Base-by-base conservation (phyloP, 1,140 invertebrate genomes). In the Radopholus similis region DNA sequence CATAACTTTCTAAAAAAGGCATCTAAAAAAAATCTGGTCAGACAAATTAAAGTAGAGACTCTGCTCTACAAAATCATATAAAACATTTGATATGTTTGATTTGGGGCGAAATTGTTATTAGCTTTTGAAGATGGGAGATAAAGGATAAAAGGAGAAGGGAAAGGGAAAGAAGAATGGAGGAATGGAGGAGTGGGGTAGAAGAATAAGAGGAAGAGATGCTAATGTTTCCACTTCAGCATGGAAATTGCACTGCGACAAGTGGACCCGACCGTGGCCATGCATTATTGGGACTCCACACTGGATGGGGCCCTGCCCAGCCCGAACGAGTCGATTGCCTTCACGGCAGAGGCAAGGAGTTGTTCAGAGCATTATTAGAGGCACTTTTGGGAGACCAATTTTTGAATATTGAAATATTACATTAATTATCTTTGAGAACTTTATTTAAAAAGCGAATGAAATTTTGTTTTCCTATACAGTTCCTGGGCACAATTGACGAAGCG, bases 271-370 rank as follows among this genome's bases (percentile, higher is more conserved):
- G 15, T 75, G 11, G 63, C 71, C 2, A 42, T 75, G 18, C 76
- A 74, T 4, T 75, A 75, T 40, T 72, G 71, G 71, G 71, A 71
- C 32, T 73, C 69, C 1, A 71, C 77, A 5, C n/a, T 84, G 11
- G 84, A 84, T 55, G 55, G 62, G 13, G 77, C 74, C 51, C 67
- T 84, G 42, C 73, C 75, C 0, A 74, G 79, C 58, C 75, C 78
- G 13, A 37, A 62, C 26, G 64, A 77, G 21, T 85, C 84, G 0
- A 75, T 83, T 40, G 38, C 84, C 1, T 85, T 82, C 73, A 75
- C 75, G 6, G 51, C 68, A 0, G 56, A 74, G 34, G 74, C 34
- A 34, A 62, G 30, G 3, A 26, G 23, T 26, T 40, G 26, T 57
- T 40, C 34, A 18, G 13, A 30, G 15, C 5, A 11, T 57, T 2